Evolutionary conservation across 2,888 invertebrate species (phyloP).

Genomic region (Parochlus steinenii): DNA sequence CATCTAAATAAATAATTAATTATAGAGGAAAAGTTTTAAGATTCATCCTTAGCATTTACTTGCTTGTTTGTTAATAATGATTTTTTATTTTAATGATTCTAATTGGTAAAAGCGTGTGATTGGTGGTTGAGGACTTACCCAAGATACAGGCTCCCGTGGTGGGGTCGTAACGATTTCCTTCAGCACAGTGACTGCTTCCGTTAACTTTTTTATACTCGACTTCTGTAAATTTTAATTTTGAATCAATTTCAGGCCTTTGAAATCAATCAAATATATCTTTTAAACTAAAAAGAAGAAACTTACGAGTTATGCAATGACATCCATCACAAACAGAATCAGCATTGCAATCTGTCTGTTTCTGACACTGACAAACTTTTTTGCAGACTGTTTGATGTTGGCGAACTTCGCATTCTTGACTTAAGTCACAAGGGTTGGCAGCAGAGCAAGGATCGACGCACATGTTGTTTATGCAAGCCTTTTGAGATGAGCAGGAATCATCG

Average conservation of each 20-base stretch:
- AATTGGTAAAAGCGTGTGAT: background rate
- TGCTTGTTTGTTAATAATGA: background rate
- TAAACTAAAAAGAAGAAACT: constrained; percentile 19
- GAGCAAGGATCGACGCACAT: constrained; percentile 72
- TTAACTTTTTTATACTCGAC: constrained; percentile 20
- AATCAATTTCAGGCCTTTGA: constrained; percentile 7
- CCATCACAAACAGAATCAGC: constrained; percentile 47
- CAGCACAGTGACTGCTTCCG: constrained; percentile 61
- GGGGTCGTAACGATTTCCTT: constrained; percentile 60
- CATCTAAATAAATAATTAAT: constrained; percentile 1
- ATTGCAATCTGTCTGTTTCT: constrained; percentile 48
- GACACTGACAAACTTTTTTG: constrained; percentile 58
- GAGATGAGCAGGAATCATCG: constrained; percentile 61
- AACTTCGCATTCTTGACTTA: constrained; percentile 64
- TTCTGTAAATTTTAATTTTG: constrained; percentile 16
- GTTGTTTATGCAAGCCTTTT: constrained; percentile 61
- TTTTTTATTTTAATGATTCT: background rate
- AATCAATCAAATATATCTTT: constrained; percentile 15
- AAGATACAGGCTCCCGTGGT: constrained; percentile 67
- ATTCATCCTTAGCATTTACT: constrained; percentile 3
- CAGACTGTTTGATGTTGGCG: constrained; percentile 72
- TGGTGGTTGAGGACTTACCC: constrained; percentile 42
- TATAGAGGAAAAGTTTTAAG: background rate
- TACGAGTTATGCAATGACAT: constrained; percentile 49
- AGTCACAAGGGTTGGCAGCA: constrained; percentile 52